Percentiles rank a stretch among this genome's conserved stretches.
These are phyloP conservation scores for Ormyrus labotus DNA, from an alignment of 2,888 invertebrate species.

Conservation along the genomic window DNA sequence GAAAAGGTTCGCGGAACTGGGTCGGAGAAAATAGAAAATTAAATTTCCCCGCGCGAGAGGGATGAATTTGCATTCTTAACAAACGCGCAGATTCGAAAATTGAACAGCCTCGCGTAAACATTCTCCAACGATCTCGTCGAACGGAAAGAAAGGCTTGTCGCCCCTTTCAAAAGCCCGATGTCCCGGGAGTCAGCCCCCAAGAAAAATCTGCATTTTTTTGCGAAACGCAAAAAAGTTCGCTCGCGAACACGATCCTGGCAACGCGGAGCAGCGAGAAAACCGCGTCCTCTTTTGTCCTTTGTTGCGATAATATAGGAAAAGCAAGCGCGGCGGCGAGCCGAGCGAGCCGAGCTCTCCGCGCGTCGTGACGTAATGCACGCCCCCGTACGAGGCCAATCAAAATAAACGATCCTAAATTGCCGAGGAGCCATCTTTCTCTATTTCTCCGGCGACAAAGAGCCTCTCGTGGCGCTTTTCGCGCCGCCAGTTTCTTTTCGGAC, in stretches of 20 bases:
- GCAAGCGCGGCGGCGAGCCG: background rate
- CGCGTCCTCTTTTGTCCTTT: conserved; percentile 11
- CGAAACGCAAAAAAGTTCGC: too few relatives aligned
- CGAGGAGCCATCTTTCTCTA: conserved; percentile 49
- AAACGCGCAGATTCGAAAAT: too few relatives aligned
- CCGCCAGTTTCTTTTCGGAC: conserved; percentile 20
- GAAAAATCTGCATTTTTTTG: too few relatives aligned
- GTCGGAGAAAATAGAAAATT: too few relatives aligned
- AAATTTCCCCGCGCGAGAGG: too few relatives aligned
- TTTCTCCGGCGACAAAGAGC: conserved; percentile 15
- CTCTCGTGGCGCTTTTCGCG: conserved; percentile 1
- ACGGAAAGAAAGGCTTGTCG: too few relatives aligned
- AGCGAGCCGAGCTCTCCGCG: background rate
- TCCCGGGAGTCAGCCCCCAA: too few relatives aligned
- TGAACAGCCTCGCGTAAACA: too few relatives aligned
- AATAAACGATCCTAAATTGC: conserved; percentile 72
- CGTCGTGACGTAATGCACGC: conserved; percentile 64
- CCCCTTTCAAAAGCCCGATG: too few relatives aligned
- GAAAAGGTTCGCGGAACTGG: too few relatives aligned
- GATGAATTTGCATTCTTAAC: too few relatives aligned
- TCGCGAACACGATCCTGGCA: background rate
- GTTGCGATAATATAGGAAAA: background rate
- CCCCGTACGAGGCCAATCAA: conserved; percentile 70
- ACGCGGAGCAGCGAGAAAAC: conserved; percentile 9
- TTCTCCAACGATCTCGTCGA: too few relatives aligned